Evolutionary conservation across 2,113 vertebrate genomes (phyloP).

Genomic region (Spermophilus dauricus): DNA sequence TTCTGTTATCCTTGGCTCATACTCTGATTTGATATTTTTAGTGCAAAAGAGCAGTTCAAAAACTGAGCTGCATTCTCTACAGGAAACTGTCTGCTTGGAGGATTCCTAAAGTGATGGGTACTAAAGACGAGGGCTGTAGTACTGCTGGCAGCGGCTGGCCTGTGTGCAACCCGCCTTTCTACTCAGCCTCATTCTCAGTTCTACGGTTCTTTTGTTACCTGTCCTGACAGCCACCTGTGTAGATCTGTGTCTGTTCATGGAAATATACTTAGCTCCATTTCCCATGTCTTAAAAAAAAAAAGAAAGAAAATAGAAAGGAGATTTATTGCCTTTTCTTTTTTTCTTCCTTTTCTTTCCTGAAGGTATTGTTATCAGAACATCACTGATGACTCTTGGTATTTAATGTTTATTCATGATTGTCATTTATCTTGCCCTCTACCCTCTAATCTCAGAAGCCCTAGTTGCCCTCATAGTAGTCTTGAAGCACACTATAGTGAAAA

Average conservation of each 20-base stretch:
- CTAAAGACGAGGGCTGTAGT: neutral
- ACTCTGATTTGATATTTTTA: conserved; percentile 11
- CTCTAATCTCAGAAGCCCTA: neutral
- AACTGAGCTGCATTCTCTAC: neutral
- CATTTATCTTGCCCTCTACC: neutral
- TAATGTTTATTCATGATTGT: neutral
- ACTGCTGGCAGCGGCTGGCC: neutral
- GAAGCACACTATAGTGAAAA: neutral
- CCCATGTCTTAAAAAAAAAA: neutral
- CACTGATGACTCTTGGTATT: neutral
- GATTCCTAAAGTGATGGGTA: neutral
- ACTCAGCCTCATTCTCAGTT: neutral
- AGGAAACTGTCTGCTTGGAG: neutral
- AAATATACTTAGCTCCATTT: neutral
- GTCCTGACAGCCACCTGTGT: neutral
- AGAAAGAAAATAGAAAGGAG: neutral
- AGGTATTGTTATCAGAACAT: neutral
- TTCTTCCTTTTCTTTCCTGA: neutral
- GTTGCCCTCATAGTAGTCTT: neutral
- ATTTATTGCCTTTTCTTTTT: neutral
- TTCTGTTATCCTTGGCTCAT: neutral
- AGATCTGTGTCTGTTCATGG: neutral
- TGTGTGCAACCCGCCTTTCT: neutral
- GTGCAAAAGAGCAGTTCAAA: conserved; percentile 21
- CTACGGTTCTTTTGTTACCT: neutral